Base-by-base conservation (phyloP, 2,888 invertebrate species). In the Tetropium fuscum region DNA sequence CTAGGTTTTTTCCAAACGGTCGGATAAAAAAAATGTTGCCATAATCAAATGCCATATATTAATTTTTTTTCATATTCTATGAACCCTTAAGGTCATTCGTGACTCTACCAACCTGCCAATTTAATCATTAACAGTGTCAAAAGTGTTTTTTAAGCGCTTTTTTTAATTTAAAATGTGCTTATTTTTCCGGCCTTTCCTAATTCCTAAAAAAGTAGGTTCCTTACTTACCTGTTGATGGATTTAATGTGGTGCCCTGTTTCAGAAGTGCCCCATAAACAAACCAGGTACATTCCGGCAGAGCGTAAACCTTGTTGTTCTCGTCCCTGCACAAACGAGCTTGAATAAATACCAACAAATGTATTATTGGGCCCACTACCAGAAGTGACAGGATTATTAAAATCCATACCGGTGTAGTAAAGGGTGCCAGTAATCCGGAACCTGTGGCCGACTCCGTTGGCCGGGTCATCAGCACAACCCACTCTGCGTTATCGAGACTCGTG, bases 181-280 rank as follows among this genome's bases (percentile, higher is more conserved):
- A n/a, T n/a, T n/a, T n/a, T n/a, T n/a, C n/a, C n/a, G n/a, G n/a
- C n/a, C n/a, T n/a, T n/a, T n/a, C n/a, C n/a, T n/a, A n/a, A n/a
- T n/a, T n/a, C n/a, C n/a, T n/a, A n/a, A n/a, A n/a, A n/a, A n/a
- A n/a, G n/a, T n/a, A n/a, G n/a, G n/a, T n/a, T n/a, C n/a, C n/a
- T n/a, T 43, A 8, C 25, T 84, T 80, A 94, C 94, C 93, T 74
- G 92, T 90, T 59, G 87, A 85, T 0, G 95, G 94, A n/a, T 89
- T 87, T 38, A 94, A 82, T 7, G 88, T 90, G 15, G 93, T 91
- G 45, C 95, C 94, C 81, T 95, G 95, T 74, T 94, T 95, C 82
- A 95, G 87, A 25, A 95, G 84, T 1, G 93, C 93, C 10, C 94
- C 93, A 75, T 94, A 95, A 2, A 91, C 91, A 75, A 94, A 95